Conservation (phyloP, 2,888 invertebrate species). For the Eupithecia centaureata region DNA sequence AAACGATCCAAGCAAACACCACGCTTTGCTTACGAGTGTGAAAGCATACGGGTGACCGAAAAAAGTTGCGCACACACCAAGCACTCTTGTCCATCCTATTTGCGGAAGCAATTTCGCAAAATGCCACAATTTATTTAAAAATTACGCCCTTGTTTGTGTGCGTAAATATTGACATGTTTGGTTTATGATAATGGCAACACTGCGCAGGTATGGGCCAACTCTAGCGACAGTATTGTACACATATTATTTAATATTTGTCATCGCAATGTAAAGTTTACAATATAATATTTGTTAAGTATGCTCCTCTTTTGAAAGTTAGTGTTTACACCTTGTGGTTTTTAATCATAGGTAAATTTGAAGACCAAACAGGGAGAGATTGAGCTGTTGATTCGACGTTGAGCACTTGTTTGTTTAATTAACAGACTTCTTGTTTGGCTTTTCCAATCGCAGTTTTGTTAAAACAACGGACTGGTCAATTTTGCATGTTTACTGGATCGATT, state of each 20-base stretch:
- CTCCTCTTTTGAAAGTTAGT: slow-evolving; percentile 79
- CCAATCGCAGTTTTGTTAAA: slow-evolving; percentile 40
- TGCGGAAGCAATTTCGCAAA: slow-evolving; percentile 83
- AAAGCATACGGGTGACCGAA: slow-evolving; percentile 65
- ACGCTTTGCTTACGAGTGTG: slow-evolving; percentile 39
- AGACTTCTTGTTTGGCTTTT: slow-evolving; percentile 42
- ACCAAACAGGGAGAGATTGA: slow-evolving; percentile 64
- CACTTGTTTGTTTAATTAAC: slow-evolving; percentile 46
- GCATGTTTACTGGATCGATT: slow-evolving; percentile 22
- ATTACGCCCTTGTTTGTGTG: slow-evolving; percentile 84
- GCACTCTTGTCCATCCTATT: slow-evolving; percentile 77
- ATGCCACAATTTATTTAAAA: slow-evolving; percentile 85
- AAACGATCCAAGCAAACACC: slow-evolving; percentile 26
- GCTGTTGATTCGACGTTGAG: slow-evolving; percentile 53
- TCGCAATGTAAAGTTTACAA: slow-evolving; percentile 81
- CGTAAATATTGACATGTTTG: slow-evolving; percentile 84
- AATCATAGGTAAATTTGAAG: slow-evolving; percentile 79
- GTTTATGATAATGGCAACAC: slow-evolving; percentile 84
- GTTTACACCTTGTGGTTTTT: slow-evolving; percentile 77
- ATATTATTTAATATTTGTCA: slow-evolving; percentile 82
- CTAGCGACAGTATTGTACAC: slow-evolving; percentile 81
- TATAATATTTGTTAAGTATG: slow-evolving; percentile 82
- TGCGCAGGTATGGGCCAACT: slow-evolving; percentile 70
- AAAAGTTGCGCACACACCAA: slow-evolving; percentile 75
- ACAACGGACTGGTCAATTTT: slow-evolving; percentile 38